Conservation (phyloP, 2,888 invertebrate species). For the Eristalis tenax region DNA sequence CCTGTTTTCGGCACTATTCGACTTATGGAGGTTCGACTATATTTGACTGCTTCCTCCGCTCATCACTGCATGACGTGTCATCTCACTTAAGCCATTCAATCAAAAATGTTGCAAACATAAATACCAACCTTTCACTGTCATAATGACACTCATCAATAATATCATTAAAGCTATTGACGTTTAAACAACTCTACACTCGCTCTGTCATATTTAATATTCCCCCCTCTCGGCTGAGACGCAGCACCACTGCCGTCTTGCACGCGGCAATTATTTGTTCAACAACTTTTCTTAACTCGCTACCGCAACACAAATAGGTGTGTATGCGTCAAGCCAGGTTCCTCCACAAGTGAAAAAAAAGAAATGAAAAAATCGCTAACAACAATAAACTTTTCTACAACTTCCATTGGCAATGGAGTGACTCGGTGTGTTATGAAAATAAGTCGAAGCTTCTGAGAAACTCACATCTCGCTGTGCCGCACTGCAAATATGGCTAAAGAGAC, state of each 20-base stretch:
- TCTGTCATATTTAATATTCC: conserved; percentile 6
- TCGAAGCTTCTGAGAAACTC: conserved; percentile 63
- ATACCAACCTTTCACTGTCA: not conserved
- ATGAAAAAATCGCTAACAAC: conserved; percentile 3
- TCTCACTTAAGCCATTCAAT: not conserved
- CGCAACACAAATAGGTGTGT: not conserved
- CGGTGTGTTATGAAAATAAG: conserved; percentile 63
- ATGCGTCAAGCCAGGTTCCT: conserved; percentile 13
- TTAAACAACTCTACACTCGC: conserved; percentile 3
- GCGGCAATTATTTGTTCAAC: conserved; percentile 47
- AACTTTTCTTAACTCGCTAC: conserved; percentile 20
- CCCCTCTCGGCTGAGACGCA: not conserved
- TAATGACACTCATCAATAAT: conserved; percentile 19
- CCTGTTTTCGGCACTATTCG: too few relatives aligned
- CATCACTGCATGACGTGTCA: not conserved
- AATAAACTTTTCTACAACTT: conserved; percentile 51
- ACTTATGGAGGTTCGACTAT: too few relatives aligned
- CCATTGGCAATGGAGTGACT: conserved; percentile 6
- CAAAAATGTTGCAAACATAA: not conserved
- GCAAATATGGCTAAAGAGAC: conserved; percentile 56
- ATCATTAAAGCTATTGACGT: not conserved
- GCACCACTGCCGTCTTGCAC: not conserved
- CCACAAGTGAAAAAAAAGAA: conserved; percentile 3
- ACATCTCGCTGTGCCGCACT: conserved; percentile 32
- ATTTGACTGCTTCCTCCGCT: not conserved